Evolutionary conservation across 2,888 invertebrate genomes (phyloP).

Genomic region (Melanostoma mellinum): DNA sequence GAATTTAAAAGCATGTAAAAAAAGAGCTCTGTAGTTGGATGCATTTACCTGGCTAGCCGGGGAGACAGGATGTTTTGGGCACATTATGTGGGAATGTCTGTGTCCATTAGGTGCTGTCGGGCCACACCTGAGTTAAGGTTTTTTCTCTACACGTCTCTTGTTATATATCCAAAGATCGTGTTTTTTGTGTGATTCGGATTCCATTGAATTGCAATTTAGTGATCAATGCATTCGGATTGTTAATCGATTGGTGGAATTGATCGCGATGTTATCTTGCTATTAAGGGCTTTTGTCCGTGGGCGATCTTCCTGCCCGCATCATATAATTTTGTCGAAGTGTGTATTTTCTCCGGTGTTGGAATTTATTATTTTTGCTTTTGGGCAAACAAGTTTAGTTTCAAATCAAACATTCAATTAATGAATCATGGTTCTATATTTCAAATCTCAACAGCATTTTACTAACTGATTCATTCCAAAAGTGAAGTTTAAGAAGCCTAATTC

Average conservation of each 20-base stretch:
- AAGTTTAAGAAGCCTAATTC: no score
- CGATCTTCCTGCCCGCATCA: conserved; percentile 53
- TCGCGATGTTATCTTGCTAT: conserved; percentile 68
- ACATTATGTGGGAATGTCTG: conserved; percentile 67
- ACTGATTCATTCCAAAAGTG: no score
- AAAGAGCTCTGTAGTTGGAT: conserved; percentile 12
- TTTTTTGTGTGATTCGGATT: conserved; percentile 55
- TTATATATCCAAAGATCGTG: conserved; percentile 35
- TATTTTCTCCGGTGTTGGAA: not conserved
- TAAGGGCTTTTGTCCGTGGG: conserved; percentile 61
- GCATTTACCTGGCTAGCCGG: conserved; percentile 51
- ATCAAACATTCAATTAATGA: no score
- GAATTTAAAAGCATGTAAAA: conserved; percentile 38
- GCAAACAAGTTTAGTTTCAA: not conserved
- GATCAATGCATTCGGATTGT: conserved; percentile 69
- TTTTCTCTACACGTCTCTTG: conserved; percentile 6
- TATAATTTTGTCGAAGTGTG: conserved; percentile 55
- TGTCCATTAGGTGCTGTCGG: conserved; percentile 72
- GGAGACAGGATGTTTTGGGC: conserved; percentile 71
- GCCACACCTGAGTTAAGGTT: conserved; percentile 67
- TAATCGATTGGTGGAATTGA: conserved; percentile 70
- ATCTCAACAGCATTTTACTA: no score
- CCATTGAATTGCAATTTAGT: conserved; percentile 68
- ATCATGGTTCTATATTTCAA: no score
- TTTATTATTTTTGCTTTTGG: not conserved